A percentile compares a stretch with the other conserved stretches of the same genome.
Conservation (phyloP, 2,113 vertebrate genomes). For the Anser cygnoides region DNA sequence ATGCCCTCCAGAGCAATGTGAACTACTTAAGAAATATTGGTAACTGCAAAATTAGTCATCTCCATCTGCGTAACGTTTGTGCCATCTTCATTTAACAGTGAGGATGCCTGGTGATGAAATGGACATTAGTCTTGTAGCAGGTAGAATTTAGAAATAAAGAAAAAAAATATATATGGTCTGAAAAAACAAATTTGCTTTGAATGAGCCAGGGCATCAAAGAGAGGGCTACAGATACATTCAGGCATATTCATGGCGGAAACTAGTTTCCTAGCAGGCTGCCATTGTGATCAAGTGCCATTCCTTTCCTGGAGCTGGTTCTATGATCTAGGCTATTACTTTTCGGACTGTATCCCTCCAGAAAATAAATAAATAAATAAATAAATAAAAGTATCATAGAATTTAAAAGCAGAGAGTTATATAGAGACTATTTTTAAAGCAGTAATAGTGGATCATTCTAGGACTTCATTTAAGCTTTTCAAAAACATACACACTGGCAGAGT, state of each 20-base stretch:
- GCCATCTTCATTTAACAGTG: not conserved
- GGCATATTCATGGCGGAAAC: rapidly evolving
- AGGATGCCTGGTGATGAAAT: not conserved
- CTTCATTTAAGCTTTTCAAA: not conserved
- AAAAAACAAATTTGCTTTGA: not conserved
- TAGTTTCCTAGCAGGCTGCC: not conserved
- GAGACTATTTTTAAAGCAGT: not conserved
- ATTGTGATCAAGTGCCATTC: not conserved
- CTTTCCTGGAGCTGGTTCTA: not conserved
- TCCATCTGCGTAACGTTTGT: not conserved
- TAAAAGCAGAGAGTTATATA: not conserved
- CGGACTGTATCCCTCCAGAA: not conserved
- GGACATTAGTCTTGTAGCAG: not conserved
- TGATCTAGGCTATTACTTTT: not conserved
- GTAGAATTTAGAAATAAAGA: not conserved
- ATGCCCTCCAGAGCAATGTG: not conserved
- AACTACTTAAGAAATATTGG: not conserved
- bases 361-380: not conserved
- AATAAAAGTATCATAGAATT: not conserved
- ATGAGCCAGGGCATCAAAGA: not conserved
- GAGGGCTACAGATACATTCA: not conserved
- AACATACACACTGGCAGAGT: not conserved
- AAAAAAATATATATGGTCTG: not conserved
- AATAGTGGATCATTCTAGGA: not conserved
- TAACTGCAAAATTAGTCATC: not conserved